Evolutionary conservation across 2,888 invertebrate species (phyloP).

Genomic region (Apomyelois bistriatella): DNA sequence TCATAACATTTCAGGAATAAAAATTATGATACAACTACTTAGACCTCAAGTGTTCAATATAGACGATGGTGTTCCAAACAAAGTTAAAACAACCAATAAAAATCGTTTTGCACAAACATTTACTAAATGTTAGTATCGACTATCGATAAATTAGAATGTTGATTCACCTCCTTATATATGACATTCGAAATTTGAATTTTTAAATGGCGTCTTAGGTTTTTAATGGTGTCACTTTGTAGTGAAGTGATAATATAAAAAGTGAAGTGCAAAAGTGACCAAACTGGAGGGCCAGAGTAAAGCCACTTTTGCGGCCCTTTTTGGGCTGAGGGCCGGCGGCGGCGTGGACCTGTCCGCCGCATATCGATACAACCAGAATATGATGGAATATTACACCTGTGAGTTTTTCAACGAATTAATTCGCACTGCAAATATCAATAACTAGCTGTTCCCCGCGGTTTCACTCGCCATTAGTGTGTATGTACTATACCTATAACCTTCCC

Average conservation of each 20-base stretch:
- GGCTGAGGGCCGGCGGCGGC: slow-evolving; percentile 83
- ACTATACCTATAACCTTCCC: too few relatives aligned
- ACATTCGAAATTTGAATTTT: slow-evolving; percentile 23
- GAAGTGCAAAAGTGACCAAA: slow-evolving; percentile 61
- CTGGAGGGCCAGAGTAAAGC: slow-evolving; percentile 84
- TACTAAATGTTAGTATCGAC: slow-evolving; percentile 17
- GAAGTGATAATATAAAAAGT: slow-evolving; percentile 18
- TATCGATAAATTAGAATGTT: slow-evolving; percentile 19
- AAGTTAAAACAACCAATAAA: background rate
- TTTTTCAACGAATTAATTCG: too few relatives aligned
- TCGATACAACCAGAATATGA: slow-evolving; percentile 98
- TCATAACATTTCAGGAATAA: background rate
- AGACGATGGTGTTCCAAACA: background rate
- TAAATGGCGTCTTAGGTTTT: slow-evolving; percentile 33
- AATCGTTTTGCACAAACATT: background rate
- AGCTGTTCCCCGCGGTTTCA: too few relatives aligned
- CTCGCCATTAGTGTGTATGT: too few relatives aligned
- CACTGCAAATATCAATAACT: too few relatives aligned
- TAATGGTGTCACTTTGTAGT: slow-evolving; percentile 31
- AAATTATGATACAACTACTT: too few relatives aligned
- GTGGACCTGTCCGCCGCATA: slow-evolving; percentile 97
- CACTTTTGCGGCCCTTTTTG: slow-evolving; percentile 82
- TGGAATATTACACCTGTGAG: slow-evolving; percentile 99
- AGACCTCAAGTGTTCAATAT: background rate
- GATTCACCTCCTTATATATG: slow-evolving; percentile 16